Evolutionary conservation across 2,797 vertebrate genomes (phyloP).

Genomic region (Natrix natrix): DNA sequence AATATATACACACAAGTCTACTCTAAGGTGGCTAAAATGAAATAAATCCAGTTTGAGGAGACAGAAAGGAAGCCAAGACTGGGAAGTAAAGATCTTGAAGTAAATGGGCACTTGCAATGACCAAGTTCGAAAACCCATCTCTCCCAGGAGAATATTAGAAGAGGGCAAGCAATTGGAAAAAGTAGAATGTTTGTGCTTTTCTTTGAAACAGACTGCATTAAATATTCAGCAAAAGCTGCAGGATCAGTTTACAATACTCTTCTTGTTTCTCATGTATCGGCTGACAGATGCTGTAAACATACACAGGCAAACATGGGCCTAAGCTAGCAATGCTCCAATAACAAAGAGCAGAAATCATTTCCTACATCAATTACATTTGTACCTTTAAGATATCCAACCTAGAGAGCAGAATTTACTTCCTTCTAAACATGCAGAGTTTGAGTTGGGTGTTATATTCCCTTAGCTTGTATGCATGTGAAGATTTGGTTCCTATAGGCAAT

Average conservation of each 20-base stretch:
- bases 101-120: conserved; percentile 78
- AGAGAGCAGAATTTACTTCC: conserved; percentile 1
- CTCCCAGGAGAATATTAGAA: conserved; percentile 81
- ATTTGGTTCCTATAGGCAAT: conserved; percentile 27
- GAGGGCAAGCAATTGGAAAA: conserved; percentile 74
- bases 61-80: conserved; percentile 82
- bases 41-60: conserved; percentile 86
- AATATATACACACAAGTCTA: conserved; percentile 90
- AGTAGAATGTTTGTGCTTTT: conserved; percentile 80
- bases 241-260: conserved; percentile 84
- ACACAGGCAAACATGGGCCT: conserved; percentile 84
- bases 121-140: conserved; percentile 79
- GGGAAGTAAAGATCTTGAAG: conserved; percentile 78
- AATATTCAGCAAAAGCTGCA: conserved; percentile 82
- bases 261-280: conserved; percentile 87
- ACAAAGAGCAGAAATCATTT: conserved; percentile 64
- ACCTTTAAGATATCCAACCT: conserved; percentile 29
- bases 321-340: conserved; percentile 65
- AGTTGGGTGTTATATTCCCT: not conserved
- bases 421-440: conserved; percentile 11
- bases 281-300: conserved; percentile 91
- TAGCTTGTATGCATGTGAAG: not conserved
- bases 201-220: conserved; percentile 81
- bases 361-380: conserved; percentile 43
- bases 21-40: conserved; percentile 88